Conservation (phyloP, 2,797 vertebrate species). For the Anguilla anguilla region DNA sequence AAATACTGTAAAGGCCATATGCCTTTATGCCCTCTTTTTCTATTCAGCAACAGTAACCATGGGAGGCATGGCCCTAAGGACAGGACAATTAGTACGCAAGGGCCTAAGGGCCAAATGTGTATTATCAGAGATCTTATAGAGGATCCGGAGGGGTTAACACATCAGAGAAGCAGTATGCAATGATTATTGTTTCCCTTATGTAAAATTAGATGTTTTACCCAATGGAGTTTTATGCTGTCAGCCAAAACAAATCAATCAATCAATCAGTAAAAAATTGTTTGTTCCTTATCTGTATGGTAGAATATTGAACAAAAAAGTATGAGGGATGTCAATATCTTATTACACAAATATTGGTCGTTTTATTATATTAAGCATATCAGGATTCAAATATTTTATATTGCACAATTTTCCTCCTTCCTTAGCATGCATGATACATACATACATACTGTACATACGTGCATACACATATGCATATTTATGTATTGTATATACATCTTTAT, state of each 20-base stretch:
- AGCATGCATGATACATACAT: not conserved
- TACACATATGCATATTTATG: not conserved
- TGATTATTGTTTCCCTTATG: not conserved
- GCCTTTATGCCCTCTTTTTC: not conserved
- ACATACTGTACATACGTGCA: not conserved
- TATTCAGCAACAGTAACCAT: not conserved
- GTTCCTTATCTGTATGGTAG: not conserved
- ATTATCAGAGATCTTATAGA: not conserved
- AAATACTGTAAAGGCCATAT: not conserved
- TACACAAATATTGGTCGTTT: not conserved
- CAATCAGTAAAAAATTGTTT: not conserved
- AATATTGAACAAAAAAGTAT: not conserved
- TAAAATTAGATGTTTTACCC: not conserved
- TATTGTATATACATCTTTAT: not conserved
- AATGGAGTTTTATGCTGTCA: not conserved
- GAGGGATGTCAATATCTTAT: not conserved
- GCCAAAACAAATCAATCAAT: not conserved
- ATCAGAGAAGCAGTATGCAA: not conserved
- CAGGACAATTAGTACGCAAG: not conserved
- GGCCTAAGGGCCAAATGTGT: constrained; percentile 4
- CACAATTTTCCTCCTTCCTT: not conserved
- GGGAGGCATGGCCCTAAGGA: not conserved
- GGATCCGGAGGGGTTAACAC: not conserved
- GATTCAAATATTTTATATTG: not conserved
- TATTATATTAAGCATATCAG: not conserved